Evolutionary conservation across 2,797 vertebrate genomes (phyloP).

Genomic region (Salarias fasciatus): DNA sequence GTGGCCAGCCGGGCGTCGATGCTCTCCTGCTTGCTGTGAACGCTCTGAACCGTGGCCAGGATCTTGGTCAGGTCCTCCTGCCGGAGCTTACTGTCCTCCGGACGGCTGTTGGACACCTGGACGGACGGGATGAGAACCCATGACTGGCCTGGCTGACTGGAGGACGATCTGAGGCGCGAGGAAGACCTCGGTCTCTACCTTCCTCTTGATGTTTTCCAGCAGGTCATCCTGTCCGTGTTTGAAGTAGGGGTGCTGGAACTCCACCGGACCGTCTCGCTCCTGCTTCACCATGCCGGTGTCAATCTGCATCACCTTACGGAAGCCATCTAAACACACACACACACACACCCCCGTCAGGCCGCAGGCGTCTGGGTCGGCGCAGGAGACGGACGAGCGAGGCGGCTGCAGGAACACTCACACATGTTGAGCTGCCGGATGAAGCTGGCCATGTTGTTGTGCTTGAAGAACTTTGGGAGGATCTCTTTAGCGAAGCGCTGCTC

Average conservation of each 20-base stretch:
- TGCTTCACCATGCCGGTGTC: constrained; percentile 93
- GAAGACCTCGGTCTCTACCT: constrained; percentile 76
- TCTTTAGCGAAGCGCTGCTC: constrained; percentile 96
- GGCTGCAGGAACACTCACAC: constrained; percentile 80
- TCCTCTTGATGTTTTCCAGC: constrained; percentile 96
- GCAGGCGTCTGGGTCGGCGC: too few species aligned
- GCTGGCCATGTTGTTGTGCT: constrained; percentile 99
- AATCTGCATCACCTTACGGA: constrained; percentile 95
- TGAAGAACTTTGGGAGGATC: constrained; percentile 98
- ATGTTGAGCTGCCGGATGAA: constrained; percentile 98
- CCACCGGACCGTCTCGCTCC: constrained; percentile 92
- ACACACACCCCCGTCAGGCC: too few species aligned
- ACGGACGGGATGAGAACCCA: too few species aligned
- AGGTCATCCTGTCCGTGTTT: constrained; percentile 94
- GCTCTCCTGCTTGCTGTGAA: constrained; percentile 93
- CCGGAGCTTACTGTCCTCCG: constrained; percentile 92
- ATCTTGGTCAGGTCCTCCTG: constrained; percentile 95
- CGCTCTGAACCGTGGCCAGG: constrained; percentile 90
- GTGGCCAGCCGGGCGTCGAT: constrained; percentile 90
- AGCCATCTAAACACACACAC: constrained; percentile 86
- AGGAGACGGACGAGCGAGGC: too few species aligned
- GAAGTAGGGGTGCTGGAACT: constrained; percentile 96
- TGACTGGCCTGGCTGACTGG: too few species aligned
- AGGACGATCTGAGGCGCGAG: too few species aligned
- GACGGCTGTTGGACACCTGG: constrained; percentile 92